A percentile compares a stretch with the other conserved stretches of the same genome.
phyloP scores from a whole-genome alignment of 2,113 vertebrate species.

The Saccopteryx leptura region DNA sequence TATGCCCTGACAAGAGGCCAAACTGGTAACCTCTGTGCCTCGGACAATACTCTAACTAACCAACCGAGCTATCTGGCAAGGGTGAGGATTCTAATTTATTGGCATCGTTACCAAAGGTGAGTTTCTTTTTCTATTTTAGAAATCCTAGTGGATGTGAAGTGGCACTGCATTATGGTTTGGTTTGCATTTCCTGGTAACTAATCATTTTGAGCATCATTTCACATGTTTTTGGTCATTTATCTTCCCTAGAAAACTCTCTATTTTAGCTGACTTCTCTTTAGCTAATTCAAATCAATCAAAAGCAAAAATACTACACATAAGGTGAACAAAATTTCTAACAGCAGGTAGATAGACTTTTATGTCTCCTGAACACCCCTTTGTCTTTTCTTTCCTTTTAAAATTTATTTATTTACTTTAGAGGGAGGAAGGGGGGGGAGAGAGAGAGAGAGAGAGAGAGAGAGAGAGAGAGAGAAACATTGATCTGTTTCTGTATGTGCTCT shows the following conservation, averaged over 20 bases:
- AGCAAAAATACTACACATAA: neutral
- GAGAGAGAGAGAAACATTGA: no score
- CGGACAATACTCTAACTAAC: no score
- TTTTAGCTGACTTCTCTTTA: slow-evolving; percentile 3
- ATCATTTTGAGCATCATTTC: slow-evolving; percentile 29
- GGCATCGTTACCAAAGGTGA: neutral
- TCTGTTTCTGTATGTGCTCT: no score
- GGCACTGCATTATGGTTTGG: neutral
- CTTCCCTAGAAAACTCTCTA: neutral
- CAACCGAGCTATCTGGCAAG: no score
- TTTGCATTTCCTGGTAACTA: neutral
- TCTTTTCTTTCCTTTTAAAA: no score
- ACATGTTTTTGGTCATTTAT: neutral
- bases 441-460: no score
- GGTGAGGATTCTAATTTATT: neutral
- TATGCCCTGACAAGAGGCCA: no score
- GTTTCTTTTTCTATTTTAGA: slow-evolving; percentile 36
- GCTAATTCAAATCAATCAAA: neutral
- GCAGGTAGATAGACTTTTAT: neutral
- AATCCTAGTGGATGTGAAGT: neutral
- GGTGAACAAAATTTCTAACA: slow-evolving; percentile 1
- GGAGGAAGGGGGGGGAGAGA: no score
- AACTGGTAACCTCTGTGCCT: no score
- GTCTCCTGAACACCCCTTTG: neutral
- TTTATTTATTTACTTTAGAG: no score